Conservation (phyloP, 2,113 vertebrate species). For the Cynoglossus semilaevis region DNA sequence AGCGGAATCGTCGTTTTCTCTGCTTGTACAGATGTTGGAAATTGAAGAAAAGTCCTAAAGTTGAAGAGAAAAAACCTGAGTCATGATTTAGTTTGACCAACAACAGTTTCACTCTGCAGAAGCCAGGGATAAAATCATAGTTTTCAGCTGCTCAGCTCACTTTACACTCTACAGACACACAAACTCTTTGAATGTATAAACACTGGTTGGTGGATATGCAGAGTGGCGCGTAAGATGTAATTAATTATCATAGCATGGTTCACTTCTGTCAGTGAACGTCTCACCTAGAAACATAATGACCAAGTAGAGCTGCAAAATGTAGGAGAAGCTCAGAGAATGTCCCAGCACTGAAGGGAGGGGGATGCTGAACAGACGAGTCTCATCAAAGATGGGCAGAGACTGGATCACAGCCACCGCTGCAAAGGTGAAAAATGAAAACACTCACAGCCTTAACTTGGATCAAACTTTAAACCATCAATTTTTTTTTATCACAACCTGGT, state of each 20-base stretch:
- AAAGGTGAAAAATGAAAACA: neutral
- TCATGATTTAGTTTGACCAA: slow-evolving; percentile 1
- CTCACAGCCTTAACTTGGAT: neutral
- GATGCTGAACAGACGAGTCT: slow-evolving; percentile 85
- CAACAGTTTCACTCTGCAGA: neutral
- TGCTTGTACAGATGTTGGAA: slow-evolving; percentile 90
- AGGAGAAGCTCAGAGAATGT: slow-evolving; percentile 85
- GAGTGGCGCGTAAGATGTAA: no score
- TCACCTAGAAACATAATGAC: slow-evolving; percentile 88
- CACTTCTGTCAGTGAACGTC: slow-evolving; percentile 24
- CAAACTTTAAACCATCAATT: no score
- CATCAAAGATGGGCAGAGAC: slow-evolving; percentile 87
- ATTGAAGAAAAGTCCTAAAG: slow-evolving; percentile 83
- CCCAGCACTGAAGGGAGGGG: slow-evolving; percentile 80
- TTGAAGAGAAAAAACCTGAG: neutral
- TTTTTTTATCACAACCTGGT: neutral
- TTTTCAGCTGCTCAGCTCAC: no score
- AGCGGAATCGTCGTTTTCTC: slow-evolving; percentile 80
- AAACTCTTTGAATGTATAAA: no score
- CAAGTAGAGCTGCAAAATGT: slow-evolving; percentile 86
- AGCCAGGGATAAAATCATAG: no score
- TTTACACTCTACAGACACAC: no score
- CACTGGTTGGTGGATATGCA: no score
- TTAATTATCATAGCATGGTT: neutral
- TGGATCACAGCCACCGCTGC: slow-evolving; percentile 87